Percentiles rank a stretch among this genome's conserved stretches.
Conservation (phyloP, 2,113 vertebrate species). For the Neopipo cinnamomea region DNA sequence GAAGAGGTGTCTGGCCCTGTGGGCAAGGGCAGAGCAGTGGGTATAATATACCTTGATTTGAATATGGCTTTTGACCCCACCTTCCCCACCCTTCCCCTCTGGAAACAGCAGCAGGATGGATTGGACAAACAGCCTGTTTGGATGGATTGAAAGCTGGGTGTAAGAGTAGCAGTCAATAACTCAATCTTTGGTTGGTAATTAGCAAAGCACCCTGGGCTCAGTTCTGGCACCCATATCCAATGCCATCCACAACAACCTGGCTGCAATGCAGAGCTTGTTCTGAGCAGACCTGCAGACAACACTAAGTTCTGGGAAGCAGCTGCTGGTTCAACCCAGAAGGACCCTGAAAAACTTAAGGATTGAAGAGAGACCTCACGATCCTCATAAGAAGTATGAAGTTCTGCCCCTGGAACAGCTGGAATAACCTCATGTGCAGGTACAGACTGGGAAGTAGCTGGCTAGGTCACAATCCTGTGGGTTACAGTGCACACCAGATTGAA, state of each 20-base stretch:
- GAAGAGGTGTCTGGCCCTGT: background rate
- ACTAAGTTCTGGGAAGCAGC: background rate
- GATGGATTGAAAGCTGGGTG: background rate
- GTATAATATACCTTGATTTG: background rate
- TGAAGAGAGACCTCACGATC: background rate
- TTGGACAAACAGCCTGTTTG: background rate
- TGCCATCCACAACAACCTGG: background rate
- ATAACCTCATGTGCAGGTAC: background rate
- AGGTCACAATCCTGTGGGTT: background rate
- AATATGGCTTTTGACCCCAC: background rate
- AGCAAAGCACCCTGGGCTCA: background rate
- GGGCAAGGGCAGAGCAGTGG: background rate
- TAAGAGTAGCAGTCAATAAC: background rate
- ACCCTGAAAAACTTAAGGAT: background rate
- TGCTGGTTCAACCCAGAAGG: background rate
- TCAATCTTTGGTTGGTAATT: background rate
- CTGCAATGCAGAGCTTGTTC: background rate
- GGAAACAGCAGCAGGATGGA: background rate
- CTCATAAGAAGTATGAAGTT: background rate
- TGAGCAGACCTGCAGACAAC: background rate
- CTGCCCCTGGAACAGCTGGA: background rate
- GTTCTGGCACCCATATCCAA: background rate
- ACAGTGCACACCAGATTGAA: fast-evolving
- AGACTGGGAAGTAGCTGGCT: background rate
- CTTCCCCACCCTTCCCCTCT: background rate